Conservation (phyloP, 1,140 invertebrate species). For the Nixonia krombeini region DNA sequence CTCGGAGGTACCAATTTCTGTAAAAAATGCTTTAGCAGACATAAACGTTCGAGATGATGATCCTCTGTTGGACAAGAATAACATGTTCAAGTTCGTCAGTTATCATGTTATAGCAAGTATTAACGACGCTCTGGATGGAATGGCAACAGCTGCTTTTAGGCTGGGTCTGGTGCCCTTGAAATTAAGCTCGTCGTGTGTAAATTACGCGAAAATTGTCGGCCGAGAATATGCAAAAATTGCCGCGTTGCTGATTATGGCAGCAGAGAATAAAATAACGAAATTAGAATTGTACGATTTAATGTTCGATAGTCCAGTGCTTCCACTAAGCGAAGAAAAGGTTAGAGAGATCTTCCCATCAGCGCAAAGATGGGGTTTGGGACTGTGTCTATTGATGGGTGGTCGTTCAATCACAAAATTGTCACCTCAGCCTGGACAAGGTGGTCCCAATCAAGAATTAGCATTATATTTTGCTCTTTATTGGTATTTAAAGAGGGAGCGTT, state of each 20-base stretch:
- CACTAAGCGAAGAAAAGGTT: slow-evolving; percentile 43
- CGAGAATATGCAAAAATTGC: slow-evolving; percentile 61
- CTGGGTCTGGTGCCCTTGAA: slow-evolving; percentile 69
- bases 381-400: slow-evolving; percentile 71
- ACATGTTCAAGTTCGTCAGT: slow-evolving; percentile 58
- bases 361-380: slow-evolving; percentile 52
- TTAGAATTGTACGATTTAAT: slow-evolving; percentile 50
- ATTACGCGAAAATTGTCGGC: slow-evolving; percentile 69
- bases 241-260: slow-evolving; percentile 47
- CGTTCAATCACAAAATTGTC: slow-evolving; percentile 74
- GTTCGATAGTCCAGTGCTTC: slow-evolving; percentile 38
- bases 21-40: slow-evolving; percentile 33
- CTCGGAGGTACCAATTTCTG: slow-evolving; percentile 16
- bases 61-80: slow-evolving; percentile 30
- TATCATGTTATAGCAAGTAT: slow-evolving; percentile 75
- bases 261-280: slow-evolving; percentile 48
- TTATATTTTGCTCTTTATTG: slow-evolving; percentile 71
- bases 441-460: slow-evolving; percentile 79
- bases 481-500: slow-evolving; percentile 49
- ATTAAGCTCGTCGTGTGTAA: slow-evolving; percentile 68
- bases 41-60: not conserved
- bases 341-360: slow-evolving; percentile 49
- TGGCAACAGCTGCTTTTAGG: slow-evolving; percentile 53
- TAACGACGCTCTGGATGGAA: slow-evolving; percentile 70
- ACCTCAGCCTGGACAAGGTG: slow-evolving; percentile 70